Conservation (phyloP, 2,113 vertebrate genomes). For the Amia ocellicauda region DNA sequence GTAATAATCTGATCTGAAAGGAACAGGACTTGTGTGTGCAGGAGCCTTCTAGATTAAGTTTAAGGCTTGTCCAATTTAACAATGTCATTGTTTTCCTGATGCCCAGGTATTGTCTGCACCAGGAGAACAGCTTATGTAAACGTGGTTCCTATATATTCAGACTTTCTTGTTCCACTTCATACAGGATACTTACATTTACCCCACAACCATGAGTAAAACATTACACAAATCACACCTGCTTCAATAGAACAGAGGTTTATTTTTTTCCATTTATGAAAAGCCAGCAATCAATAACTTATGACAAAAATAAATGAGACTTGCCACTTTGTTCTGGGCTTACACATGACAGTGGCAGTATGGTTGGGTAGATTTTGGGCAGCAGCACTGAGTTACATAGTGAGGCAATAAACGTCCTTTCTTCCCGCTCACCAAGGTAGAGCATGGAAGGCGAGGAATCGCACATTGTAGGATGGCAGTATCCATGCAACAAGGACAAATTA, state of each 20-base stretch:
- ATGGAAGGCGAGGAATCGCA: slow-evolving; percentile 50
- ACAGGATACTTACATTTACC: too few species aligned
- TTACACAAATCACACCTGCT: slow-evolving; percentile 47
- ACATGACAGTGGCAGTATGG: slow-evolving; percentile 62
- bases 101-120: too few species aligned
- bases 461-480: slow-evolving; percentile 58
- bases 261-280: slow-evolving; percentile 77
- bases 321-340: slow-evolving; percentile 64
- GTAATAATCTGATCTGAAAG: too few species aligned
- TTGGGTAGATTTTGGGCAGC: slow-evolving; percentile 55
- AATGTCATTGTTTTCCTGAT: too few species aligned
- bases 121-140: too few species aligned
- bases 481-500: slow-evolving; percentile 69
- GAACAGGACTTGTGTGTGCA: too few species aligned
- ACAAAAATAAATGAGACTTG: slow-evolving; percentile 50
- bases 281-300: slow-evolving; percentile 77
- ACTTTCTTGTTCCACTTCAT: too few species aligned
- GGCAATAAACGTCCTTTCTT: slow-evolving; percentile 52
- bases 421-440: slow-evolving; percentile 57
- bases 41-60: too few species aligned
- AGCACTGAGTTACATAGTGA: slow-evolving; percentile 65
- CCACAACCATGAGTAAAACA: slow-evolving; percentile 39
- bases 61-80: too few species aligned
- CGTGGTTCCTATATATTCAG: too few species aligned
- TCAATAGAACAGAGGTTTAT: slow-evolving; percentile 78